A percentile compares a stretch with the other conserved stretches of the same genome.
Conservation (phyloP, 2,113 vertebrate species). For the Lates calcarifer region DNA sequence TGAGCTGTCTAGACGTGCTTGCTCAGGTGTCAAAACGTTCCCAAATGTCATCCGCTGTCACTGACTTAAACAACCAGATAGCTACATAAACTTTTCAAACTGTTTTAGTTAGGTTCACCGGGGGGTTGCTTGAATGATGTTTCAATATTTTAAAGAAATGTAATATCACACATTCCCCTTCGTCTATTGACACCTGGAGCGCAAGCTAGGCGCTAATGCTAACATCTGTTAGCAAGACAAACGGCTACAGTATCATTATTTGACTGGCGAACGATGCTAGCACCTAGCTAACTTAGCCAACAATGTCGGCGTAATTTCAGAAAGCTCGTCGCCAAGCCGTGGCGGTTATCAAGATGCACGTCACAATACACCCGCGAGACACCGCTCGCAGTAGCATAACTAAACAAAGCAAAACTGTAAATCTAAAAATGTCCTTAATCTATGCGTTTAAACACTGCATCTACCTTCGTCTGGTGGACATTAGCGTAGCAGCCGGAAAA, state of each 20-base stretch:
- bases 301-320: slow-evolving; percentile 51
- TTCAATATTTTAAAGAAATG: background rate
- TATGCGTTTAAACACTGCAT: background rate
- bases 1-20: background rate
- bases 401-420: background rate
- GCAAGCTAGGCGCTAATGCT: slow-evolving; percentile 12
- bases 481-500: slow-evolving; percentile 75
- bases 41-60: background rate
- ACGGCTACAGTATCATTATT: background rate
- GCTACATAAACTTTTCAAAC: background rate
- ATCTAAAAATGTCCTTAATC: background rate
- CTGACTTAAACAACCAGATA: background rate
- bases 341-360: background rate
- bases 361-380: background rate
- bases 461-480: slow-evolving; percentile 62
- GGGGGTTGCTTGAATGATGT: background rate
- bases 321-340: background rate
- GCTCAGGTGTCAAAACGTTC: slow-evolving; percentile 17
- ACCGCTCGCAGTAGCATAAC: background rate
- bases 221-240: background rate
- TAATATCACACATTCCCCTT: slow-evolving; percentile 3
- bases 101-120: background rate
- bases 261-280: slow-evolving; percentile 29
- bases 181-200: slow-evolving; percentile 19
- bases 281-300: slow-evolving; percentile 58